A percentile compares a stretch with the other conserved stretches of the same genome.
These are phyloP conservation scores for Mormoops blainvillei DNA, from an alignment of 2,113 vertebrate genomes.

Conservation along the genomic window DNA sequence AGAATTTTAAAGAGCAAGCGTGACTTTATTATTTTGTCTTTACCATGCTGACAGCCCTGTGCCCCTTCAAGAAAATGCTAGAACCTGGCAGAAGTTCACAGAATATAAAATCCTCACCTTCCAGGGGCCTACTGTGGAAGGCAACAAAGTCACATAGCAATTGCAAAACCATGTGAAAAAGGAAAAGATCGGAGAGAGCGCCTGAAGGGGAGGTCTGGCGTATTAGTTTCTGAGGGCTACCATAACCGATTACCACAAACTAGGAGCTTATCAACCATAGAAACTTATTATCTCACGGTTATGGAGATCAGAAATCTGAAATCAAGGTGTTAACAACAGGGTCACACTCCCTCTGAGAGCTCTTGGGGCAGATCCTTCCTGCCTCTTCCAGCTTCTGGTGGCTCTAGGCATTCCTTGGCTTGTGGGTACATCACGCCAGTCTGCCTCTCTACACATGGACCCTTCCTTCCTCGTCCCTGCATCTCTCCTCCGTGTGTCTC, in stretches of 20 bases:
- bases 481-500: not conserved
- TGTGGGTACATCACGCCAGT: not conserved
- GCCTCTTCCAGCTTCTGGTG: not conserved
- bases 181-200: not conserved
- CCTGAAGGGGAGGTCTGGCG: not conserved
- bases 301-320: not conserved
- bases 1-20: not conserved
- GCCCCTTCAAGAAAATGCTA: not conserved
- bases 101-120: not conserved
- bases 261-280: not conserved
- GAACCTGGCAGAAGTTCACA: not conserved
- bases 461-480: not conserved
- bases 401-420: not conserved
- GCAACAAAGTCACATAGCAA: not conserved
- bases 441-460: not conserved
- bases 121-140: not conserved
- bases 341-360: not conserved
- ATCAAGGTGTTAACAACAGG: not conserved
- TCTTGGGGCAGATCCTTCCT: not conserved
- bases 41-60: not conserved
- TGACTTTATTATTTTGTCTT: not conserved
- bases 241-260: not conserved
- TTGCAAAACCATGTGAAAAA: not conserved
- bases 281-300: not conserved
- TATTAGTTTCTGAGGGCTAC: not conserved